Percentiles rank a stretch among this genome's conserved stretches.
phyloP scores from a whole-genome alignment of 2,797 vertebrate species.

The Chloroceryle inda region DNA sequence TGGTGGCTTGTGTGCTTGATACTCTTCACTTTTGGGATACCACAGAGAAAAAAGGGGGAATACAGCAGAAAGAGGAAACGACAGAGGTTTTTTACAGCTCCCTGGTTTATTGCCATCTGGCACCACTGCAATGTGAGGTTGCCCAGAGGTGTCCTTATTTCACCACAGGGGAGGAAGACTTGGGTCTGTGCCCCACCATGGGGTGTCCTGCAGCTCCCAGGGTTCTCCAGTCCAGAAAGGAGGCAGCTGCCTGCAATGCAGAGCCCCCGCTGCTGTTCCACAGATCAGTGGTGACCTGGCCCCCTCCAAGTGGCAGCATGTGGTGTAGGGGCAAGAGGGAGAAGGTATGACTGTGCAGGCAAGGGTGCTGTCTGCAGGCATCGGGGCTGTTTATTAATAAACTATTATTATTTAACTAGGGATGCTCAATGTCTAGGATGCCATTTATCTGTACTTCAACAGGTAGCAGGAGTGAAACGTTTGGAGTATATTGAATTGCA shows the following conservation, averaged over 20 bases:
- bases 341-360: fast-evolving
- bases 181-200: fast-evolving
- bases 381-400: neutral
- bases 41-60: neutral
- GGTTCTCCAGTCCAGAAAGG: neutral
- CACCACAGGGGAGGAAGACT: neutral
- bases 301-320: fast-evolving
- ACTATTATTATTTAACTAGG: neutral
- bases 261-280: neutral
- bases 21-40: neutral
- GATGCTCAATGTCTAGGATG: neutral
- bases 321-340: neutral
- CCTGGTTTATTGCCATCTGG: neutral
- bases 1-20: neutral
- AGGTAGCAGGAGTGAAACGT: neutral
- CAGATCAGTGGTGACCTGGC: fast-evolving
- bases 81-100: neutral
- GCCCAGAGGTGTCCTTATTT: neutral
- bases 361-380: neutral
- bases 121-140: fast-evolving
- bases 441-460: neutral
- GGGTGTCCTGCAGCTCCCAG: neutral
- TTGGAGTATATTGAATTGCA: neutral
- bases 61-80: neutral
- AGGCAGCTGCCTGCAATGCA: neutral